Percentiles rank a stretch among this genome's conserved stretches.
These are phyloP conservation scores for Drepanosiphum platanoidis DNA, from an alignment of 2,888 invertebrate genomes.

Conservation along the genomic window DNA sequence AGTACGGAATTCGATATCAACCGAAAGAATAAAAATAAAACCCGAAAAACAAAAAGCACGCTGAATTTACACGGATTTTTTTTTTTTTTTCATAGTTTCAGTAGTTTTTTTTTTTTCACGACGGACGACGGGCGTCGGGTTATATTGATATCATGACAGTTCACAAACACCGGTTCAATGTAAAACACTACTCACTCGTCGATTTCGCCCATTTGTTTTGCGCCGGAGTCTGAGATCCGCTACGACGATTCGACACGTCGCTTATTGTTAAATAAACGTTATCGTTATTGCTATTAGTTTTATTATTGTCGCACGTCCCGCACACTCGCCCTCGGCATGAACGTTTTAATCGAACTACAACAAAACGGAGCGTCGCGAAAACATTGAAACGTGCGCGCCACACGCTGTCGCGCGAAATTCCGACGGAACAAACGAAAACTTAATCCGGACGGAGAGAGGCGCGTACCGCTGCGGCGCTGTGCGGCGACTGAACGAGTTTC, in stretches of 20 bases:
- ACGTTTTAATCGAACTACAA: neutral
- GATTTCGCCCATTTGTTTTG: slow-evolving; percentile 20
- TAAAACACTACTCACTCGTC: slow-evolving; percentile 19
- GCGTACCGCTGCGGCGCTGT: neutral
- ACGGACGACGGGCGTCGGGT: neutral
- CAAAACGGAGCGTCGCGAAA: neutral
- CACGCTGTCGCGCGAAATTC: neutral
- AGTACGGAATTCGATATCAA: neutral
- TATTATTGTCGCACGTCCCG: neutral
- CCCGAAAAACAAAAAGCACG: neutral
- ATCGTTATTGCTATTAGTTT: neutral
- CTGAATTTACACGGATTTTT: too few species aligned
- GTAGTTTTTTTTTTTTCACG: too few species aligned
- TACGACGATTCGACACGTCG: neutral
- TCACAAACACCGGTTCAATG: too few species aligned
- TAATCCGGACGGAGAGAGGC: neutral
- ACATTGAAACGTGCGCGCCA: neutral
- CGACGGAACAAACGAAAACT: neutral
- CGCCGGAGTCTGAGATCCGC: too few species aligned
- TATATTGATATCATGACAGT: neutral
- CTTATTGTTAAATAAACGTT: neutral
- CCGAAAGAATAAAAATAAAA: neutral
- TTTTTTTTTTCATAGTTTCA: too few species aligned
- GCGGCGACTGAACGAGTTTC: too few species aligned
- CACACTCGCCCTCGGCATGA: neutral